Evolutionary conservation across 2,113 vertebrate species (phyloP).

Genomic region (Callorhinus ursinus): DNA sequence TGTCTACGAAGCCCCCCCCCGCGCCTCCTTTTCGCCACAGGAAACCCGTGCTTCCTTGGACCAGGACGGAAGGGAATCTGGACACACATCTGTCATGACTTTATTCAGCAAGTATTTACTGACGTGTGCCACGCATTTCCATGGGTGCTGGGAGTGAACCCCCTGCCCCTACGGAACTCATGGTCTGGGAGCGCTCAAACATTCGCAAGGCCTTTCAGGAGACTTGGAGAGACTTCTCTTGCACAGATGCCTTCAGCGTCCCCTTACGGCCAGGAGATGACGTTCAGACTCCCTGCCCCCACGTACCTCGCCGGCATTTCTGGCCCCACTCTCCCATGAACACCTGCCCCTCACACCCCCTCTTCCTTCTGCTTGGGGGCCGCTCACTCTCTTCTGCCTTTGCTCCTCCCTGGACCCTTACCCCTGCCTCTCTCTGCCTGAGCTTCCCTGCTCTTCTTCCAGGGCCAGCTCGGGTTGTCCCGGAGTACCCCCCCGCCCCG

Average conservation of each 20-base stretch:
- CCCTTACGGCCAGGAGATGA: background rate
- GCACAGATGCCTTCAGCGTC: background rate
- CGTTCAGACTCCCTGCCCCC: background rate
- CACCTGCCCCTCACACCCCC: rapidly evolving
- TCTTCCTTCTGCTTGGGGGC: background rate
- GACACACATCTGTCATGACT: background rate
- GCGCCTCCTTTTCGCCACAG: background rate
- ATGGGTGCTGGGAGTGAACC: background rate
- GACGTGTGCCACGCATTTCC: background rate
- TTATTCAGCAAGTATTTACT: background rate
- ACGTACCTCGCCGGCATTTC: background rate
- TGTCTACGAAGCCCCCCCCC: background rate
- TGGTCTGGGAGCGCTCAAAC: background rate
- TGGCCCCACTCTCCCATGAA: rapidly evolving
- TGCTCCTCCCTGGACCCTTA: background rate
- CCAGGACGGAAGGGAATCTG: background rate
- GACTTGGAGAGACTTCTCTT: background rate
- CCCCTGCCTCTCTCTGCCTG: background rate
- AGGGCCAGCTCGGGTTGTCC: background rate
- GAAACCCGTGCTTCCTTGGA: background rate
- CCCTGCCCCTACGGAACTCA: background rate
- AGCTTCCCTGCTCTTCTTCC: background rate
- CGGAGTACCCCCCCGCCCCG: background rate
- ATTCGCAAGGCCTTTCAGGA: background rate
- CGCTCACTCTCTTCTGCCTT: background rate